Evolutionary conservation across 2,797 vertebrate species (phyloP).

Genomic region (Poeciliopsis presidionis): DNA sequence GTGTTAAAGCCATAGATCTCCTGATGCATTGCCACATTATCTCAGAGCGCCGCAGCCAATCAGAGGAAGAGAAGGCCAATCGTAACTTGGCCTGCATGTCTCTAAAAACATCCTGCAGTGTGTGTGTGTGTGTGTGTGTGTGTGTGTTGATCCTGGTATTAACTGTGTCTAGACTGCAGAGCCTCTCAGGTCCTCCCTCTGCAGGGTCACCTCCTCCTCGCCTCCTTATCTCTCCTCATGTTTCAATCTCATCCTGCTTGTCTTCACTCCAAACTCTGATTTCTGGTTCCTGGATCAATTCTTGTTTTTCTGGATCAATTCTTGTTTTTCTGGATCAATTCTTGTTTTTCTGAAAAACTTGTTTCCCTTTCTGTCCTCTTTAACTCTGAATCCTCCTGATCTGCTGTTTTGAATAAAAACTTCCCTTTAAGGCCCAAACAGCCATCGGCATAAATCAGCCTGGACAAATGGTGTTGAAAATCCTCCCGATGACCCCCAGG

Average conservation of each 20-base stretch:
- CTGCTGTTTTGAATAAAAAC: neutral
- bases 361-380: neutral
- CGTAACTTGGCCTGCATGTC: neutral
- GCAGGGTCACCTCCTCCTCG: slow-evolving; percentile 11
- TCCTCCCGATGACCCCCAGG: slow-evolving; percentile 1
- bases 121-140: neutral
- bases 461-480: slow-evolving; percentile 5
- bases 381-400: neutral
- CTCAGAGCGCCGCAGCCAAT: neutral
- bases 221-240: neutral
- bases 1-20: no score
- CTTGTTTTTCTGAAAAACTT: neutral
- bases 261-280: neutral
- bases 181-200: slow-evolving; percentile 29
- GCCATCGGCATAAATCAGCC: neutral
- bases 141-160: slow-evolving; percentile 19
- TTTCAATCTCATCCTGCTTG: neutral
- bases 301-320: neutral
- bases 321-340: no score
- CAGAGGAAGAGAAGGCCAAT: neutral
- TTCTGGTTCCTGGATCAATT: no score
- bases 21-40: neutral
- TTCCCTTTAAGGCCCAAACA: neutral
- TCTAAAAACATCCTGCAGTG: neutral
- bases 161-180: slow-evolving; percentile 40